A percentile compares a stretch with the other conserved stretches of the same genome.
Evolutionary conservation across 2,113 vertebrate species (phyloP).

Genomic region (Laticauda laticaudata): DNA sequence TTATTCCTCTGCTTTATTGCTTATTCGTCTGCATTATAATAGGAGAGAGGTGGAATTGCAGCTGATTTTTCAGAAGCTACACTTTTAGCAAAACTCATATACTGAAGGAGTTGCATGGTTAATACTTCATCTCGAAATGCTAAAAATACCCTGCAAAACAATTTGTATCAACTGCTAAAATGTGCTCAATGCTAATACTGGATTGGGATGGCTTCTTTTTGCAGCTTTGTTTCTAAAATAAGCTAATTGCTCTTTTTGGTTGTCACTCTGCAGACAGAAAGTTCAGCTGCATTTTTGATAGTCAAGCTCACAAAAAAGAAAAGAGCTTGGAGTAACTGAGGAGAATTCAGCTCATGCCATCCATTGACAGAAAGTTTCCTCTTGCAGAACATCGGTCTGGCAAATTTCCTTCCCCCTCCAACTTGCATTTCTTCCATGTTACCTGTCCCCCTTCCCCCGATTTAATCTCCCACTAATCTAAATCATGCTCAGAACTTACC

Average conservation of each 20-base stretch:
- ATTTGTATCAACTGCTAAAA: background rate
- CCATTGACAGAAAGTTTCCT: background rate
- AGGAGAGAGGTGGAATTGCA: background rate
- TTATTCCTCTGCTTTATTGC: background rate
- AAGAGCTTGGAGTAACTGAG: fast-evolving
- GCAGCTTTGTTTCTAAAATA: background rate
- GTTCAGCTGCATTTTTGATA: background rate
- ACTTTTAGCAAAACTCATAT: background rate
- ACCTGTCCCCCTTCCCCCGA: background rate
- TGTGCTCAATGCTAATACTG: background rate
- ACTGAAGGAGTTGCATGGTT: background rate
- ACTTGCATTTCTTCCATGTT: background rate
- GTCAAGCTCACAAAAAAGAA: background rate
- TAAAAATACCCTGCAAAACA: background rate
- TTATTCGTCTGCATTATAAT: background rate
- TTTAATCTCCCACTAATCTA: background rate
- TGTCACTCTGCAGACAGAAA: background rate
- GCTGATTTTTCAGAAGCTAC: background rate
- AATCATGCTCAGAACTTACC: background rate
- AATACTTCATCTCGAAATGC: background rate
- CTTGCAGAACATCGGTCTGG: background rate
- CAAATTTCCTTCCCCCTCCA: background rate
- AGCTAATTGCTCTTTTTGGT: background rate
- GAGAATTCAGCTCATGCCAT: background rate
- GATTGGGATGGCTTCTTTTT: background rate